Evolutionary conservation across 2,797 vertebrate genomes (phyloP).

Genomic region (Sciaenops ocellatus): DNA sequence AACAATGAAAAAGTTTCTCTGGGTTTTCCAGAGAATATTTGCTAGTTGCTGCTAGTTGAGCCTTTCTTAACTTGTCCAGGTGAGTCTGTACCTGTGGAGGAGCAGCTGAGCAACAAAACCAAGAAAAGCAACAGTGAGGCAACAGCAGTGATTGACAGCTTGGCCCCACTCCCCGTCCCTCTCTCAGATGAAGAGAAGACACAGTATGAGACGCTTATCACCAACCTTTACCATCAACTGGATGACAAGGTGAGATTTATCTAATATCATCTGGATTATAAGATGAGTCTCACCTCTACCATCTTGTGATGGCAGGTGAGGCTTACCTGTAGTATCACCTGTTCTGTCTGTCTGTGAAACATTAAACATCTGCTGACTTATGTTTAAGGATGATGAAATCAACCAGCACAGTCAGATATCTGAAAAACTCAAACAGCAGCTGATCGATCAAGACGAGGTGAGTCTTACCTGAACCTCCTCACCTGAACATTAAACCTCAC

Average conservation of each 20-base stretch:
- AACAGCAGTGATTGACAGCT: constrained; percentile 86
- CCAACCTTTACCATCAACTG: constrained; percentile 92
- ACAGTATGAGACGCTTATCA: constrained; percentile 94
- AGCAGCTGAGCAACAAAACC: constrained; percentile 92
- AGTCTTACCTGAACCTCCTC: constrained; percentile 38
- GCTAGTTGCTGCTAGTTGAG: neutral
- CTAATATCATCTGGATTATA: constrained; percentile 90
- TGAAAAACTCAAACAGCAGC: constrained; percentile 94
- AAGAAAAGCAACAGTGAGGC: constrained; percentile 87
- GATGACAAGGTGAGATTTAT: constrained; percentile 92
- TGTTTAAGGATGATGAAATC: constrained; percentile 95
- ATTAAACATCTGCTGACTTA: neutral
- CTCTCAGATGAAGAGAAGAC: constrained; percentile 89
- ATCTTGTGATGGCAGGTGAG: too few relatives aligned
- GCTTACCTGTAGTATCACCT: too few relatives aligned
- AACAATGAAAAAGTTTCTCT: neutral
- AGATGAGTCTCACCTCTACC: constrained; percentile 76
- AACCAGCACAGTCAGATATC: constrained; percentile 95
- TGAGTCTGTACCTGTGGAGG: constrained; percentile 93
- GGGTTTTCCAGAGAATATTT: neutral
- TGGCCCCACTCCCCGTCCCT: constrained; percentile 79
- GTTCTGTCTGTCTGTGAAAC: neutral
- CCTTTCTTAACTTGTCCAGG: constrained; percentile 77
- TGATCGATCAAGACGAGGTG: constrained; percentile 97
- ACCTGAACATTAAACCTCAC: too few relatives aligned